Evolutionary conservation across 2,797 vertebrate species (phyloP).

Genomic region (Parauchenoglanis punctatus): DNA sequence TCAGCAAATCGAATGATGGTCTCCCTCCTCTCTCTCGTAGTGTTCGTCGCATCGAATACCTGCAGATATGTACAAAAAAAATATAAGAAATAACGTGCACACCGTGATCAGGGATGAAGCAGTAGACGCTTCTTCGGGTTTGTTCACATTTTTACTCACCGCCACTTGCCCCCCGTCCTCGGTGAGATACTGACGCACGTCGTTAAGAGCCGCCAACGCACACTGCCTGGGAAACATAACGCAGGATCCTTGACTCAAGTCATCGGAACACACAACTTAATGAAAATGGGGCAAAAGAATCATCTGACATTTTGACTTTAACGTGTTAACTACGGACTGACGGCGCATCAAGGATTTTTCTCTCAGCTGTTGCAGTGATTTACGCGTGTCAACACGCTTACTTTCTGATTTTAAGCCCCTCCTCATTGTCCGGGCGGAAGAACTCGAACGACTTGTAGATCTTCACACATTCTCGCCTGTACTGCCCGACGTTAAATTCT

Average conservation of each 20-base stretch:
- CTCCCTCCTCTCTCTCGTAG: slow-evolving; percentile 91
- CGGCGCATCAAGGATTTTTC: background rate
- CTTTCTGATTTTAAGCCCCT: slow-evolving; percentile 93
- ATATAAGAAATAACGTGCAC: background rate
- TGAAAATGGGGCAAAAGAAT: background rate
- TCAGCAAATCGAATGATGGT: slow-evolving; percentile 93
- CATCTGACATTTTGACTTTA: background rate
- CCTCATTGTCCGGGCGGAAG: slow-evolving; percentile 96
- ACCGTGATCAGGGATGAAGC: background rate
- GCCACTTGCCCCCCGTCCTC: slow-evolving; percentile 93
- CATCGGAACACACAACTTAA: background rate
- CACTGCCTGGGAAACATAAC: slow-evolving; percentile 80
- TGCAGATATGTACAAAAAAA: slow-evolving; percentile 52
- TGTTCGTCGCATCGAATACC: slow-evolving; percentile 99
- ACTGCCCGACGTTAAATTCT: slow-evolving; percentile 99
- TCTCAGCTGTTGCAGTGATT: background rate
- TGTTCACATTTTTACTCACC: slow-evolving; percentile 70
- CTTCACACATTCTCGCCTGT: slow-evolving; percentile 90
- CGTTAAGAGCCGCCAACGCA: slow-evolving; percentile 88
- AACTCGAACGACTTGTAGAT: slow-evolving; percentile 98
- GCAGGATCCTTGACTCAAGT: background rate
- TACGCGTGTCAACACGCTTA: slow-evolving; percentile 61
- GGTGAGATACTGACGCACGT: slow-evolving; percentile 89
- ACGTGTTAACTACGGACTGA: background rate
- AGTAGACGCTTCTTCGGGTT: background rate